Evolutionary conservation across 2,888 invertebrate genomes (phyloP).

Genomic region (Pseudolycoriella hygida): DNA sequence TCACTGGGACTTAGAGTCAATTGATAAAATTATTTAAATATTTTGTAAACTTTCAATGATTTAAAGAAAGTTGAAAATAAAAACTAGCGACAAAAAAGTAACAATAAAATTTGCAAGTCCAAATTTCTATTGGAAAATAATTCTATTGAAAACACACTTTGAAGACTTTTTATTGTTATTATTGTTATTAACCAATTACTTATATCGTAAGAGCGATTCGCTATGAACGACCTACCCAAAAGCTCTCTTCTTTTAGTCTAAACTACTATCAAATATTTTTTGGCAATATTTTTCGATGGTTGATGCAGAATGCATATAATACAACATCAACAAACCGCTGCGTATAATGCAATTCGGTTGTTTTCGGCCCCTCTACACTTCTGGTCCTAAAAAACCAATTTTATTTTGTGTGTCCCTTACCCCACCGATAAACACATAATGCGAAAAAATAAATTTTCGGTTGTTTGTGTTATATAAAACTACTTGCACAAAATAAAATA

Average conservation of each 20-base stretch:
- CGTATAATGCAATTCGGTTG: constrained; percentile 4
- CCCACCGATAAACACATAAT: constrained; percentile 1
- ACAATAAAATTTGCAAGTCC: neutral
- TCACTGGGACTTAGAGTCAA: too few relatives aligned
- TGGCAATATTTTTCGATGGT: constrained; percentile 8
- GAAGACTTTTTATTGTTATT: too few relatives aligned
- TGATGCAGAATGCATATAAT: constrained; percentile 4
- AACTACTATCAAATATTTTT: constrained; percentile 11
- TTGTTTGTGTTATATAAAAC: neutral
- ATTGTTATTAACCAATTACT: too few relatives aligned
- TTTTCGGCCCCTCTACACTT: constrained; percentile 4
- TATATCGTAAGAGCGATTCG: constrained; percentile 8
- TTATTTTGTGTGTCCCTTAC: constrained; percentile 1
- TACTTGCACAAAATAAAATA: neutral
- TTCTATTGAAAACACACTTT: too few relatives aligned
- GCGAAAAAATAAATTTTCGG: neutral
- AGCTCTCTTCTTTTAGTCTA: constrained; percentile 11
- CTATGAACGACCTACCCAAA: constrained; percentile 11
- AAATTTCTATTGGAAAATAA: too few relatives aligned
- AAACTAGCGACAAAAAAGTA: too few relatives aligned
- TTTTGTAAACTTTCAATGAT: too few relatives aligned
- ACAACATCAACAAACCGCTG: neutral
- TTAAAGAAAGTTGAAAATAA: too few relatives aligned
- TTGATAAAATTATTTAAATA: too few relatives aligned
- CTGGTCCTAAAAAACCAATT: constrained; percentile 1